A percentile compares a stretch with the other conserved stretches of the same genome.
These are phyloP conservation scores for Temnothorax ravouxi DNA, from an alignment of 2,888 invertebrate genomes.

Conservation along the genomic window DNA sequence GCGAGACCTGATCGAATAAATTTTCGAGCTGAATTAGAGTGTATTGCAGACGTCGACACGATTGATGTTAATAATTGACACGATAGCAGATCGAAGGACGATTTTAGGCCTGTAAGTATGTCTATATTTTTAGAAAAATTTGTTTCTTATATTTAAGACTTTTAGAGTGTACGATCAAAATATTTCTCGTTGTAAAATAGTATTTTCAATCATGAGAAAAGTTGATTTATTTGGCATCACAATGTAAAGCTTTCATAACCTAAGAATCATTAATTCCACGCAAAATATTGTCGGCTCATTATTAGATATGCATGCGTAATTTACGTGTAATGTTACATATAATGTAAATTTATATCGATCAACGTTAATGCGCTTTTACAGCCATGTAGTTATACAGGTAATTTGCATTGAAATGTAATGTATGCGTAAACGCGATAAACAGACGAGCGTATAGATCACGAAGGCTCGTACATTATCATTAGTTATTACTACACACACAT, in stretches of 20 bases:
- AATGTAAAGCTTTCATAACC: neutral
- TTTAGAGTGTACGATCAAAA: constrained; percentile 15
- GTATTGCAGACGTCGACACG: too few species aligned
- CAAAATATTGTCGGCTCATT: constrained; percentile 25
- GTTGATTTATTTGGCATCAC: neutral
- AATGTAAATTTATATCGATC: constrained; percentile 44
- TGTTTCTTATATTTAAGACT: neutral
- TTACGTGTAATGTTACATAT: neutral
- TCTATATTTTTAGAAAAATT: constrained; percentile 1
- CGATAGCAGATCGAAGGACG: too few species aligned
- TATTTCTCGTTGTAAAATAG: neutral
- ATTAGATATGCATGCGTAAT: constrained; percentile 26
- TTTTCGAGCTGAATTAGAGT: too few species aligned
- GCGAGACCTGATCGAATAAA: too few species aligned
- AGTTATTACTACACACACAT: constrained; percentile 6
- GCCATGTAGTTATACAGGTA: constrained; percentile 32
- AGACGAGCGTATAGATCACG: constrained; percentile 20
- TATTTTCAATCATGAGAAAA: constrained; percentile 2
- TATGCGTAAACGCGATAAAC: constrained; percentile 35
- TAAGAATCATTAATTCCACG: neutral
- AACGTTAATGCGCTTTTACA: constrained; percentile 48
- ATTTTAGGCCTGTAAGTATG: too few species aligned
- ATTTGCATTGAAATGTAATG: constrained; percentile 51
- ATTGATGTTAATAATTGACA: too few species aligned
- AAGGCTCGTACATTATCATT: constrained; percentile 36